phyloP scores from a whole-genome alignment of 2,797 vertebrate genomes.

The Neopelma chrysocephalum region DNA sequence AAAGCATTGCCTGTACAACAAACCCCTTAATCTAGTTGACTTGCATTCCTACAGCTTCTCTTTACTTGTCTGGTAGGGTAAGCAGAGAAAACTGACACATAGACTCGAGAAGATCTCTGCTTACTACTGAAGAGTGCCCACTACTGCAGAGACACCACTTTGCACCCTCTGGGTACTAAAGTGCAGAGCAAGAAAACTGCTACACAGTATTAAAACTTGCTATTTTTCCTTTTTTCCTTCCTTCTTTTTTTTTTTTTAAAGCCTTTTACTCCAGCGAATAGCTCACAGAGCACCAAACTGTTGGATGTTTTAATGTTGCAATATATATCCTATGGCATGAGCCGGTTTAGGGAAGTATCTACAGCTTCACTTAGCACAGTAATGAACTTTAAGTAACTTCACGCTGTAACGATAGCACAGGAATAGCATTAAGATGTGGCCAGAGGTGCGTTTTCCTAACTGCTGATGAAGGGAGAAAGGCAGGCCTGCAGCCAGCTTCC shows the following conservation, averaged over 20 bases:
- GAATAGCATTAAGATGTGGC: constrained; percentile 4
- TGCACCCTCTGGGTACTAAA: not conserved
- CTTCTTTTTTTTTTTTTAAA: not conserved
- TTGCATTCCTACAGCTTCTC: not conserved
- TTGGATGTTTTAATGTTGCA: constrained; percentile 45
- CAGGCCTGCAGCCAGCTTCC: not conserved
- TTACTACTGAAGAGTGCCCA: not conserved
- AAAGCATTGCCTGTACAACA: not conserved
- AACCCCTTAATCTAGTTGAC: not conserved
- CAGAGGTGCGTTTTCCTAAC: not conserved
- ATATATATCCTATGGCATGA: not conserved
- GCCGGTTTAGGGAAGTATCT: constrained; percentile 3
- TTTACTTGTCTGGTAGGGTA: not conserved
- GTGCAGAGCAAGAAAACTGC: not conserved
- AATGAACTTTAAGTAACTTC: constrained; percentile 20
- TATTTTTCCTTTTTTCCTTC: not conserved
- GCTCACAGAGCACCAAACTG: constrained; percentile 16
- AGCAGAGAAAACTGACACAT: not conserved
- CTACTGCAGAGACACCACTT: not conserved
- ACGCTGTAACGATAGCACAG: not conserved
- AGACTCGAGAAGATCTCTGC: not conserved
- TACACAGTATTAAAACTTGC: not conserved
- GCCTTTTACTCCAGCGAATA: constrained; percentile 47
- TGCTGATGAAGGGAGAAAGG: constrained; percentile 20
- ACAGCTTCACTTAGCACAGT: not conserved